Conservation (phyloP, 2,888 invertebrate species). For the Linnaemya tessellans region DNA sequence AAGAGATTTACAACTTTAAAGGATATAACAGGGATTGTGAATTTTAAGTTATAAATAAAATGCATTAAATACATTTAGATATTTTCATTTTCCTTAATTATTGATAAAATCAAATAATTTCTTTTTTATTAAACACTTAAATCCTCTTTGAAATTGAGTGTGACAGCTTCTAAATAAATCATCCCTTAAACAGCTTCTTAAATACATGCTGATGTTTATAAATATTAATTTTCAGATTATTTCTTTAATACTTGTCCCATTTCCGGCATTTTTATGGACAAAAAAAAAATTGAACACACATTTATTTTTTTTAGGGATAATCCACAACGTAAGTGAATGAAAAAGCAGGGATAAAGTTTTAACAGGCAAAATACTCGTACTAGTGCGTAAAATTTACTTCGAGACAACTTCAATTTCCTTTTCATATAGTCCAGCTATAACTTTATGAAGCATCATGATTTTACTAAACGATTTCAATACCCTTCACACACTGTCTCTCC, state of each 20-base stretch:
- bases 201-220: neutral
- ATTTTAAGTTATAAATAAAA: too few relatives aligned
- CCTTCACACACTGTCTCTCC: neutral
- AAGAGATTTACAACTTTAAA: too few relatives aligned
- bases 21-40: too few relatives aligned
- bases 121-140: neutral
- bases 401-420: slow-evolving; percentile 9
- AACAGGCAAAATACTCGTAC: neutral
- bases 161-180: neutral
- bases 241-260: neutral
- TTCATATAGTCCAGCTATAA: neutral
- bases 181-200: neutral
- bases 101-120: neutral
- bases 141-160: neutral
- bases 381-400: neutral
- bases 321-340: neutral
- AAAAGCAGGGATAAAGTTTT: neutral
- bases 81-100: too few relatives aligned
- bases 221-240: neutral
- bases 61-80: too few relatives aligned
- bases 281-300: neutral
- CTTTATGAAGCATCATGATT: slow-evolving; percentile 6
- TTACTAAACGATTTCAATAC: neutral
- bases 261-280: neutral
- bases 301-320: neutral